A percentile compares a stretch with the other conserved stretches of the same genome.
phyloP scores from a whole-genome alignment of 1,140 invertebrate genomes.

The Amphibalanus amphitrite region DNA sequence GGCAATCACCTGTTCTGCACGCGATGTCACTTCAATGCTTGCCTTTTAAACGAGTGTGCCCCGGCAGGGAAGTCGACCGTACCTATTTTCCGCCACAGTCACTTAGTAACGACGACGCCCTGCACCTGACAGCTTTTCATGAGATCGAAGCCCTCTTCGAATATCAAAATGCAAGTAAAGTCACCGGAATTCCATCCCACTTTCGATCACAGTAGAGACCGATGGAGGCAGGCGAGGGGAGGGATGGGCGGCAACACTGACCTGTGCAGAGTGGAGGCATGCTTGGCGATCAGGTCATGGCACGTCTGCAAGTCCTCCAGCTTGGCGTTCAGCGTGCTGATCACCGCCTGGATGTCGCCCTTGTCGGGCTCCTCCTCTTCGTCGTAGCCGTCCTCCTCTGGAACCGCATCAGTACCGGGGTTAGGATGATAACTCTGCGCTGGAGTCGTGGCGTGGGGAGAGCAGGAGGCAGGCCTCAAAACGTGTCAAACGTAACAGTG shows the following conservation, averaged over 20 bases:
- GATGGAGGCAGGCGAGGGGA: neutral
- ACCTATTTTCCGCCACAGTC: too few species aligned
- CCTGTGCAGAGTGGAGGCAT: constrained; percentile 62
- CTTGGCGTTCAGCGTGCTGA: constrained; percentile 41
- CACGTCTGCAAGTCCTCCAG: constrained; percentile 79
- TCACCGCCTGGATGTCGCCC: constrained; percentile 36
- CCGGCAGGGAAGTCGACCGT: too few species aligned
- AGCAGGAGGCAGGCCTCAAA: too few species aligned
- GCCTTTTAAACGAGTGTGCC: too few species aligned
- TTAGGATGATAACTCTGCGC: too few species aligned
- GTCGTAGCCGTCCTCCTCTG: constrained; percentile 64
- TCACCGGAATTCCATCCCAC: constrained; percentile 8
- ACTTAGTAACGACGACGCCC: too few species aligned
- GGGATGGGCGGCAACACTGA: constrained; percentile 18
- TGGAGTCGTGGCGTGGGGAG: too few species aligned
- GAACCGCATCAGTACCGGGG: constrained; percentile 17
- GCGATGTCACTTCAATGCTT: too few species aligned
- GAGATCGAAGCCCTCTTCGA: too few species aligned
- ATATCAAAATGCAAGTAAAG: neutral
- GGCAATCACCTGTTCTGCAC: too few species aligned
- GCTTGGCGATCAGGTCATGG: constrained; percentile 73
- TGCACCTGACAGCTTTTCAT: too few species aligned
- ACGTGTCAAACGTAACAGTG: too few species aligned
- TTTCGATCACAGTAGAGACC: constrained; percentile 3
- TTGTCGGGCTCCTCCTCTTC: constrained; percentile 29